Base-by-base conservation (phyloP, 2,888 invertebrate species). In the Drosophila meridionalis region DNA sequence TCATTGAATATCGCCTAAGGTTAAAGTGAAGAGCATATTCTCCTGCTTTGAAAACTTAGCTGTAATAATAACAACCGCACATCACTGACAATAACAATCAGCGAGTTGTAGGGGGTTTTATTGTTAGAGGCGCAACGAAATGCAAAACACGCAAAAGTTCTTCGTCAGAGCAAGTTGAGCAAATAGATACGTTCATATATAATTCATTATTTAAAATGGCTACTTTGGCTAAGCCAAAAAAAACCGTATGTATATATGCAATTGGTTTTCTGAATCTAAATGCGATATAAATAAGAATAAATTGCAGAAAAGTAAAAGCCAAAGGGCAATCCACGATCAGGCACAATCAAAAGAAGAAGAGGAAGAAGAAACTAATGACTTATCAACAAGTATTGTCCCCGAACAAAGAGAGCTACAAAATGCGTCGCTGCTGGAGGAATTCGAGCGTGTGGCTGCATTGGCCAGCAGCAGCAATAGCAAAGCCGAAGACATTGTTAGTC, bases 161-260 rank as follows among this genome's bases (percentile, higher is more conserved):
- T 30, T 20, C 28, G 26, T 43, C 32, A 55, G 14, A 36, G 4
- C 26, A 52, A 64, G n/a, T 40, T 32, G 7, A 11, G 12, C 5
- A 40, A 53, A 62, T 20, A 59, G 40, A 64, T 40, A 61, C 28
- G n/a, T 32, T 32, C 3, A 11, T 20, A 48, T 4, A 14, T 20
- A 26, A 66, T 63, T 61, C n/a, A 14, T 20, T 28, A 36, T 28
- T 20, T 59, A 83, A 75, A 69, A 93, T 93, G 93, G 93, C 93
- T 48, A 93, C 93, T 32, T 83, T 93, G 75, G 91, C 90, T 20
- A 93, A 91, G 69, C 91, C 93, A 20, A 92, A 91, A 80, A 91
- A 89, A 65, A 85, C 85, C 81, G 93, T 93, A 87, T 78, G 73
- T 67, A 68, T 38, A n/a, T 9, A 8, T 38, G 32, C 32, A 11